Evolutionary conservation across 2,888 invertebrate genomes (phyloP).

Genomic region (Amblyjoppa proteus): DNA sequence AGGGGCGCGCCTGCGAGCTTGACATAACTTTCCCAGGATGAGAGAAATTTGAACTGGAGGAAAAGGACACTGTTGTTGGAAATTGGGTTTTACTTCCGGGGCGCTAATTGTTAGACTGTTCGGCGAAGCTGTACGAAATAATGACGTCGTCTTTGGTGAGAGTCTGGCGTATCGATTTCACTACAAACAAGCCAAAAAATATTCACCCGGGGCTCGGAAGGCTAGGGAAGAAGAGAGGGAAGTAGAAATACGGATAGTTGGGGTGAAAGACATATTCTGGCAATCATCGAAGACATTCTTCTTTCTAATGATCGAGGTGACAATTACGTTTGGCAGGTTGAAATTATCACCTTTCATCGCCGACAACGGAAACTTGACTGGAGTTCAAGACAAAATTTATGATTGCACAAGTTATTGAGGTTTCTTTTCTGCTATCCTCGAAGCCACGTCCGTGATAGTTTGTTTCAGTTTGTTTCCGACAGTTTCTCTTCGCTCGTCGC

Average conservation of each 20-base stretch:
- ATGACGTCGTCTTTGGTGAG: neutral
- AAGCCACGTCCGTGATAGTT: neutral
- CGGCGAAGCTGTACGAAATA: neutral
- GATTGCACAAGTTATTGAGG: neutral
- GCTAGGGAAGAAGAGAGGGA: no score
- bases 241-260: no score
- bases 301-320: no score
- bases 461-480: neutral
- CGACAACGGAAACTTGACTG: neutral
- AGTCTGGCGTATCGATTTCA: no score
- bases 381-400: neutral
- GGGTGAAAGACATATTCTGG: neutral
- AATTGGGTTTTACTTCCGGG: neutral
- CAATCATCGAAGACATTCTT: neutral
- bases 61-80: neutral
- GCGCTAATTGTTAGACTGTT: neutral
- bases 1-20: conserved; percentile 2
- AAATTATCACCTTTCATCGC: neutral
- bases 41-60: neutral
- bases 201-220: no score
- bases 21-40: conserved; percentile 22
- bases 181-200: no score
- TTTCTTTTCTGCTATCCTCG: no score
- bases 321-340: neutral
- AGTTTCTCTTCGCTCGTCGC: neutral